phyloP scores from a whole-genome alignment of 2,113 vertebrate species.

The Toxostoma redivivum region DNA sequence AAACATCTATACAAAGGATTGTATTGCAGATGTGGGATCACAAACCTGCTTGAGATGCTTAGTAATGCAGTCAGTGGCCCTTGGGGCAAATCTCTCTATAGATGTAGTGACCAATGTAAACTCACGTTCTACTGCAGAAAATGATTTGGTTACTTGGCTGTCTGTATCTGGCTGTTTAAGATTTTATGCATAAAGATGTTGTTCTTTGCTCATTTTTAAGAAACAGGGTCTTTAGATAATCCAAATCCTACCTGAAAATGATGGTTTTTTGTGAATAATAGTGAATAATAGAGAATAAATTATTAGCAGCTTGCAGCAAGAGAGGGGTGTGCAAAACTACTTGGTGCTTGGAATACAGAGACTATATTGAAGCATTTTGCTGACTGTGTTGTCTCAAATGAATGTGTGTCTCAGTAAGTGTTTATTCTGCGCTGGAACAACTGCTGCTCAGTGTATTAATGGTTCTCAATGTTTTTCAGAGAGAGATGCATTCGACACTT shows the following conservation, averaged over 20 bases:
- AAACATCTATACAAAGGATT: neutral
- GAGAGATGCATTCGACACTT: conserved; percentile 94
- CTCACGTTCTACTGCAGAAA: neutral
- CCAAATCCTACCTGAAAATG: neutral
- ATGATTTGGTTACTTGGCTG: neutral
- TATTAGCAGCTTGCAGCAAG: neutral
- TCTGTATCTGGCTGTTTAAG: neutral
- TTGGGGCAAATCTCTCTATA: neutral
- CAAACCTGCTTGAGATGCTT: neutral
- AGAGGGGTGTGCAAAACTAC: neutral
- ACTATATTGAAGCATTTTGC: neutral
- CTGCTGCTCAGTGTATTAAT: neutral
- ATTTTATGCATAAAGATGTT: neutral
- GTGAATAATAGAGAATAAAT: neutral
- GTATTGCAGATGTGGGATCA: neutral
- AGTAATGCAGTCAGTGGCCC: neutral
- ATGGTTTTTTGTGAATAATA: neutral
- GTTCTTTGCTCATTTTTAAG: neutral
- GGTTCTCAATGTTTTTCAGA: conserved; percentile 75
- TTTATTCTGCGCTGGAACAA: neutral
- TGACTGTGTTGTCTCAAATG: neutral
- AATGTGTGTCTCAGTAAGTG: neutral
- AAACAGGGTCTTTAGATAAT: neutral
- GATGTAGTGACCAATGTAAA: neutral
- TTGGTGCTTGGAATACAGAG: neutral